These are phyloP conservation scores for Fratercula arctica DNA, from an alignment of 2,797 vertebrate genomes.

Conservation along the genomic window DNA sequence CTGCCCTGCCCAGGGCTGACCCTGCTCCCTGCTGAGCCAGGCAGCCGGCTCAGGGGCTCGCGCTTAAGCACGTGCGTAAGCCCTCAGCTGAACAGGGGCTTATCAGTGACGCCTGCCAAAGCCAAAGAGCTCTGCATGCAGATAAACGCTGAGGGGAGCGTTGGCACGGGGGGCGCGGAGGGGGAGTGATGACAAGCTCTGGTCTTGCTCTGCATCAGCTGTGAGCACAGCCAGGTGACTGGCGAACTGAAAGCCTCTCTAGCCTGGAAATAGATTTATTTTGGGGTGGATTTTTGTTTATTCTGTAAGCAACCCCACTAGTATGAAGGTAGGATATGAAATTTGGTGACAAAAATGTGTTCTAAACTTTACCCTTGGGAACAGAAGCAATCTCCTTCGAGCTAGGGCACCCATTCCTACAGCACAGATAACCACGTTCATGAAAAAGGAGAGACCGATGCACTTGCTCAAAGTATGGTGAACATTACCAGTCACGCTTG, in stretches of 20 bases:
- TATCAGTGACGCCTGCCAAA: not conserved
- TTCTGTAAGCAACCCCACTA: not conserved
- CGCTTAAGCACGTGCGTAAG: not conserved
- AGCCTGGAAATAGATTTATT: not conserved
- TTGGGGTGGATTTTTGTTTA: not conserved
- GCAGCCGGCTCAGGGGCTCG: not conserved
- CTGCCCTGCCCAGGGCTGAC: not conserved
- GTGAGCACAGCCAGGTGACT: not conserved
- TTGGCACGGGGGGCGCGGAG: not conserved
- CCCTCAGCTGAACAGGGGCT: not conserved
- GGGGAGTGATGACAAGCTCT: not conserved
- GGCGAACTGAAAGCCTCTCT: not conserved
- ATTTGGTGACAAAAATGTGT: not conserved
- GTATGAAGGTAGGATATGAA: not conserved
- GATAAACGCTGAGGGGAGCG: not conserved
- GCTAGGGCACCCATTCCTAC: not conserved
- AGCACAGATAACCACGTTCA: not conserved
- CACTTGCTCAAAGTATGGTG: not conserved
- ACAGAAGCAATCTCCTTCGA: not conserved
- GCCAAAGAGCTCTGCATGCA: not conserved
- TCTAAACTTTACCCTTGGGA: not conserved
- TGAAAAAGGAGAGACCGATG: not conserved
- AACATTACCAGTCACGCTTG: not conserved
- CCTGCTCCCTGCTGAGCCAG: rapidly evolving
- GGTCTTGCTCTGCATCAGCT: not conserved